These are phyloP conservation scores for Mayetiola destructor DNA, from an alignment of 2,888 invertebrate genomes.

Conservation along the genomic window DNA sequence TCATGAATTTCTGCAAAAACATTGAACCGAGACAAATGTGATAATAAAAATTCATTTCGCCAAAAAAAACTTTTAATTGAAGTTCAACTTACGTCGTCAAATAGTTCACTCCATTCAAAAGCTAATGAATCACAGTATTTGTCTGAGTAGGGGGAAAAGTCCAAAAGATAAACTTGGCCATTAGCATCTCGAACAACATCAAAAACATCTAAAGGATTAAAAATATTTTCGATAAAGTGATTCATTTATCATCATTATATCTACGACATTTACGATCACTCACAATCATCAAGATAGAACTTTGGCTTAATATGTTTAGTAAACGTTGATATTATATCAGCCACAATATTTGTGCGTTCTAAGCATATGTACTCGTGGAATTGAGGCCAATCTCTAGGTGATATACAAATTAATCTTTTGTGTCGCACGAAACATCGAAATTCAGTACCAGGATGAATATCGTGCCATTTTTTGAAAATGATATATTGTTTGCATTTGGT, in stretches of 20 bases:
- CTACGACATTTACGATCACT: constrained; percentile 9
- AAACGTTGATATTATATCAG: constrained; percentile 20
- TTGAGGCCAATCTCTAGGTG: constrained; percentile 22
- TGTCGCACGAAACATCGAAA: constrained; percentile 21
- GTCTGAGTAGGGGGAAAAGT: constrained; percentile 20
- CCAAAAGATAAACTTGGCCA: constrained; percentile 19
- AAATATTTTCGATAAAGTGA: neutral
- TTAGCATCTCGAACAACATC: constrained; percentile 20
- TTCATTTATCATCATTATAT: neutral
- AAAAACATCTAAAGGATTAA: constrained; percentile 19
- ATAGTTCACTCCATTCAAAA: constrained; percentile 20
- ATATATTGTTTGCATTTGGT: constrained; percentile 17
- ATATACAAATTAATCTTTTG: constrained; percentile 17
- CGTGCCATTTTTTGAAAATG: constrained; percentile 20
- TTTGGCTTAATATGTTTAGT: constrained; percentile 20
- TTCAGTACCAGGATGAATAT: constrained; percentile 21
- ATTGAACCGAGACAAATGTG: neutral
- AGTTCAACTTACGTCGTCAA: constrained; percentile 15
- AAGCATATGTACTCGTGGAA: constrained; percentile 19
- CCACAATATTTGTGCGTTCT: constrained; percentile 19
- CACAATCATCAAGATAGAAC: constrained; percentile 20
- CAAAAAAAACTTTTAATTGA: no score
- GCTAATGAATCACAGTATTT: constrained; percentile 19
- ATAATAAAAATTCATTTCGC: no score
- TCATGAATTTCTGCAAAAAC: neutral